Evolutionary conservation across 2,797 vertebrate species (phyloP), one percentile per base, ranked within the genome.

Genomic region (Epinephelus awoara): DNA sequence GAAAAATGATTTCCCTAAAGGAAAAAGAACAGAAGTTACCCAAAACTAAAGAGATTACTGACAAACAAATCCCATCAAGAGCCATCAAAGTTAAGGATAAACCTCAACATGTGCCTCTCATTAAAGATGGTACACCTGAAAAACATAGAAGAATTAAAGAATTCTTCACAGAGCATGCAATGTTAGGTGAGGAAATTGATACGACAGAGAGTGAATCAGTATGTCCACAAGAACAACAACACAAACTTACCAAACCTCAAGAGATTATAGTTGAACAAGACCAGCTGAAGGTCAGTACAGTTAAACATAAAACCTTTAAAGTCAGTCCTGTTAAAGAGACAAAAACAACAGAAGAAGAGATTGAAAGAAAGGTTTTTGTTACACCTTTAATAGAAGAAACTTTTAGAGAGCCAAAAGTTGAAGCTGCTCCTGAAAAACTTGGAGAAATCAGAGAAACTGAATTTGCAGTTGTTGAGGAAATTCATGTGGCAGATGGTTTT

Each of bases 401-500:
- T 8, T 11, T 15, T 5, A 1, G 44, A 8, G 58, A 42, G n/a
- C 6, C 55, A 2, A 8, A 34, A 34, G 34, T 34, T 34, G 19
- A 62, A 15, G 18, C 8, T 55, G 5, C 0, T n/a, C 19, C 42
- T 18, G 9, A 29, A 11, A 46, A 29, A 17, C 14, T 47, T 17
- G 14, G 1, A 47, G 46, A 47, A 17, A 47, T 47, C 14, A 47
- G 4, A 47, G 46, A 47, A 47, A 17, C 46, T 47, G 29, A 65
- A 11, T 17, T 57, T 58, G 8, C n/a, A 70, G 42, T 0, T n/a
- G 23, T 25, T n/a, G 2, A 66, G 6, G 21, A 23, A 23, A 46
- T 5, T 19, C 0, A 14, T 3, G 21, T 14, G 2, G 0, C 21
- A 13, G 23, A 55, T 0, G 2, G 5, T 21, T 9, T n/a, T 15